phyloP scores from a whole-genome alignment of 2,797 vertebrate species.

The Eulemur albifrons region DNA sequence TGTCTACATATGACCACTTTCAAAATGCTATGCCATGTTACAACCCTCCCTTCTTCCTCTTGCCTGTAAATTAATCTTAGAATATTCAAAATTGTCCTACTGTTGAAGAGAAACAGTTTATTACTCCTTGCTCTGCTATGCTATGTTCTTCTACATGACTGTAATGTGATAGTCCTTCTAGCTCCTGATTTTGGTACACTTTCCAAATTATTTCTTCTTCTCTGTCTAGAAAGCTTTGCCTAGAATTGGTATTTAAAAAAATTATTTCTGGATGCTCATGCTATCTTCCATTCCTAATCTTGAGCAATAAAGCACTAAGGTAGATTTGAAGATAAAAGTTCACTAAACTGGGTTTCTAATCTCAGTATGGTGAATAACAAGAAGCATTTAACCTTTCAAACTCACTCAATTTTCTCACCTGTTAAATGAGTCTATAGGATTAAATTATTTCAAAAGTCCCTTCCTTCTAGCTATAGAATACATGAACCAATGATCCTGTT shows the following conservation, averaged over 20 bases:
- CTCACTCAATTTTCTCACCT: not conserved
- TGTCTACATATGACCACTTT: not conserved
- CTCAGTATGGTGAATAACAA: not conserved
- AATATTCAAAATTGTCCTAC: not conserved
- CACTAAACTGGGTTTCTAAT: not conserved
- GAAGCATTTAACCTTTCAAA: not conserved
- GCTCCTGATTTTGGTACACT: not conserved
- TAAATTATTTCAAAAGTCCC: constrained; percentile 40
- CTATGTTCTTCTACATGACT: not conserved
- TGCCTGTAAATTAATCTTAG: not conserved
- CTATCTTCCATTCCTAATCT: not conserved
- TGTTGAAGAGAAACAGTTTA: not conserved
- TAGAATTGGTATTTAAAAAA: not conserved
- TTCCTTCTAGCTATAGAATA: not conserved
- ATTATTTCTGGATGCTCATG: not conserved
- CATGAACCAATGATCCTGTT: not conserved
- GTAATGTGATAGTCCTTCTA: not conserved
- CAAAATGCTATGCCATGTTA: not conserved
- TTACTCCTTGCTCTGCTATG: constrained; percentile 7
- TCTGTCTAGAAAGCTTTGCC: not conserved
- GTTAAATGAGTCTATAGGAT: not conserved
- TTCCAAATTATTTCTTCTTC: not conserved
- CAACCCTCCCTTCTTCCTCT: not conserved
- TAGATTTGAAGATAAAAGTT: not conserved
- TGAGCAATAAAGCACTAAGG: constrained; percentile 16